phyloP scores from a whole-genome alignment of 2,113 vertebrate species.

The Esox niger region DNA sequence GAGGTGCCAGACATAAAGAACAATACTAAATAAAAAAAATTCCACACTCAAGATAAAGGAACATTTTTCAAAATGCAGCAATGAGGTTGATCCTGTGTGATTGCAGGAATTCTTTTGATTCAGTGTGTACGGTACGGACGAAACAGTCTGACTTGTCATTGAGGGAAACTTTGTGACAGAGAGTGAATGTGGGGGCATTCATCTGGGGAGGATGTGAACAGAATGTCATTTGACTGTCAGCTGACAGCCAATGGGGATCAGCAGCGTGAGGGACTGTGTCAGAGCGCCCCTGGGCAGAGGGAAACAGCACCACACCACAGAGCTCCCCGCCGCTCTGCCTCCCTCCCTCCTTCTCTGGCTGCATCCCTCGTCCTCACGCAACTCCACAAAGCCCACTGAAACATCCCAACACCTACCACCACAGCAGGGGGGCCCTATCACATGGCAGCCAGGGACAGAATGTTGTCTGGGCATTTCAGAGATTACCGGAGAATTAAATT shows the following conservation, averaged over 20 bases:
- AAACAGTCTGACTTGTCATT: neutral
- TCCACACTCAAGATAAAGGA: too few species aligned
- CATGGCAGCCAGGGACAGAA: conserved; percentile 1
- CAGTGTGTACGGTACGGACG: too few species aligned
- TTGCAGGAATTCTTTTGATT: too few species aligned
- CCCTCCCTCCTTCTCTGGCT: conserved; percentile 7
- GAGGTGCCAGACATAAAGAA: too few species aligned
- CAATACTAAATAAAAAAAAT: too few species aligned
- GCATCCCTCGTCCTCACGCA: conserved; percentile 22
- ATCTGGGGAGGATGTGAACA: too few species aligned
- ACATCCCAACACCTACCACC: conserved; percentile 4
- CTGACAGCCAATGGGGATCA: conserved; percentile 39
- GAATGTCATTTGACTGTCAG: neutral
- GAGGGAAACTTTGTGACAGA: neutral
- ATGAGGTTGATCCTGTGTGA: too few species aligned
- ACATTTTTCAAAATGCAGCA: too few species aligned
- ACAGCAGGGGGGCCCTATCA: conserved; percentile 16
- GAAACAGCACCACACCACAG: conserved; percentile 25
- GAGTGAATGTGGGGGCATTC: neutral
- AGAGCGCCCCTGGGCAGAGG: conserved; percentile 31
- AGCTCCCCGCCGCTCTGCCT: conserved; percentile 13
- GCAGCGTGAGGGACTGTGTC: conserved; percentile 20
- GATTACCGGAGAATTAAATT: conserved; percentile 48
- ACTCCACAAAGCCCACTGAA: conserved; percentile 28
- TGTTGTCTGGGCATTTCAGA: conserved; percentile 45